These are phyloP conservation scores for Etheostoma nigrum DNA, from an alignment of 2,797 vertebrate genomes.

Conservation along the genomic window DNA sequence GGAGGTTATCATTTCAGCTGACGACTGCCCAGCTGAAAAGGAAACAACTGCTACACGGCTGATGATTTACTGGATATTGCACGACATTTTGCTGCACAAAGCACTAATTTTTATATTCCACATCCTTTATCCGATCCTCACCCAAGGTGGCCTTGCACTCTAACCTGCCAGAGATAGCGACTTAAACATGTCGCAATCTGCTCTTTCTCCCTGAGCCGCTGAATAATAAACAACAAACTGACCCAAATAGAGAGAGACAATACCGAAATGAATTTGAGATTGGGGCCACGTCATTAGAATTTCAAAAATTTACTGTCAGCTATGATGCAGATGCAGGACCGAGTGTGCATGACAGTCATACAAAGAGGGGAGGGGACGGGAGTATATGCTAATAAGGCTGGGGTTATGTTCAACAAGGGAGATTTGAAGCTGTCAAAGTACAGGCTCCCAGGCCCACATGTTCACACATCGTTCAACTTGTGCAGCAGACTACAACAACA, in stretches of 20 bases:
- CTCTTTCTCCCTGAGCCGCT: slow-evolving; percentile 52
- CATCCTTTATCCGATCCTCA: slow-evolving; percentile 64
- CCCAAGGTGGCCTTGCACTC: slow-evolving; percentile 59
- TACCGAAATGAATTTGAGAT: slow-evolving; percentile 71
- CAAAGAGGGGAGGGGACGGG: slow-evolving; percentile 21
- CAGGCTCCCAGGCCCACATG: slow-evolving; percentile 58
- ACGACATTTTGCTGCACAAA: slow-evolving; percentile 46
- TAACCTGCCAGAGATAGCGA: slow-evolving; percentile 66
- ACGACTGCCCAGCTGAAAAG: neutral
- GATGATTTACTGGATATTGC: slow-evolving; percentile 39
- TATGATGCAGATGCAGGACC: slow-evolving; percentile 48
- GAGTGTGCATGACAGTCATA: slow-evolving; percentile 65
- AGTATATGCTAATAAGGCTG: slow-evolving; percentile 70
- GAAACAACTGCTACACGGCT: slow-evolving; percentile 39
- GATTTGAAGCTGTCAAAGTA: slow-evolving; percentile 74
- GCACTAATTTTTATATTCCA: slow-evolving; percentile 65
- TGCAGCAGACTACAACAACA: slow-evolving; percentile 48
- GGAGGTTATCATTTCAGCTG: slow-evolving; percentile 26
- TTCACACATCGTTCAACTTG: slow-evolving; percentile 42
- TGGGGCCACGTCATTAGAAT: slow-evolving; percentile 71
- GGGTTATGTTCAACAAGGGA: slow-evolving; percentile 51
- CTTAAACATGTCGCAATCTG: slow-evolving; percentile 69
- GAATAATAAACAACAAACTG: slow-evolving; percentile 68
- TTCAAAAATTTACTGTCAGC: slow-evolving; percentile 70
- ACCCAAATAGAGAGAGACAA: slow-evolving; percentile 77